Percentiles rank a stretch among this genome's conserved stretches.
Evolutionary conservation across 2,888 invertebrate species (phyloP).

Genomic region (Yponomeuta evonymella): DNA sequence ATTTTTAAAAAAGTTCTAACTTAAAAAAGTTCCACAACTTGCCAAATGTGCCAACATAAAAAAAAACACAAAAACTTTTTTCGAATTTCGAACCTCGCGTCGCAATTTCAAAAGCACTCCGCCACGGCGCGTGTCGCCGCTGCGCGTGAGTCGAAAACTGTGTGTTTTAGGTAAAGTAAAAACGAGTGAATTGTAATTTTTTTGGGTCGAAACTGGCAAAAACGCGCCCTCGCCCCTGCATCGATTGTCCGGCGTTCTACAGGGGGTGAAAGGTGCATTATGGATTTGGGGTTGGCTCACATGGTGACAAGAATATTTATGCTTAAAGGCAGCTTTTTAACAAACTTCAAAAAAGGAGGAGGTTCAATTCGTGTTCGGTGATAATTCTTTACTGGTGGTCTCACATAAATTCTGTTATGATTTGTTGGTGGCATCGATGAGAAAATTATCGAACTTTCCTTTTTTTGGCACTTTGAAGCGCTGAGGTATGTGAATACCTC

Average conservation of each 20-base stretch:
- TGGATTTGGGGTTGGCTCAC: conserved; percentile 36
- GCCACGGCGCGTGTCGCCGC: conserved; percentile 47
- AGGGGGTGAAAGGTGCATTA: conserved; percentile 67
- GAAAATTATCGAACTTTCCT: too few species aligned
- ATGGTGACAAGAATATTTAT: conserved; percentile 29
- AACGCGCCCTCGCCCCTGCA: conserved; percentile 53
- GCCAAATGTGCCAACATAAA: conserved; percentile 4
- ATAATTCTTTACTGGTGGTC: too few species aligned
- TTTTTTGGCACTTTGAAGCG: too few species aligned
- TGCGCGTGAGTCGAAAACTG: conserved; percentile 67
- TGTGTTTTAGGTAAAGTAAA: conserved; percentile 73
- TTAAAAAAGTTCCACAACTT: conserved; percentile 15
- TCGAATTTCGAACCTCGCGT: conserved; percentile 21
- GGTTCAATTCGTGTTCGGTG: too few species aligned
- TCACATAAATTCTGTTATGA: too few species aligned
- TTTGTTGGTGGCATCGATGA: too few species aligned
- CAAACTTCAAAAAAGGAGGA: too few species aligned
- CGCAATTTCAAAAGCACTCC: neutral
- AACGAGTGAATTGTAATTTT: conserved; percentile 57
- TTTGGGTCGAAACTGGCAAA: conserved; percentile 69
- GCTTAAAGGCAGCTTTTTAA: too few species aligned
- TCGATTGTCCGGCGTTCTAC: conserved; percentile 44
- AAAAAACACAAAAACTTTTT: conserved; percentile 1
- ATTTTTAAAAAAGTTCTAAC: conserved; percentile 27
- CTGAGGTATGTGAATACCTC: too few species aligned